Percentiles rank a stretch among this genome's conserved stretches.
Conservation (phyloP, 2,888 invertebrate genomes). For the Pimpla rufipes region DNA sequence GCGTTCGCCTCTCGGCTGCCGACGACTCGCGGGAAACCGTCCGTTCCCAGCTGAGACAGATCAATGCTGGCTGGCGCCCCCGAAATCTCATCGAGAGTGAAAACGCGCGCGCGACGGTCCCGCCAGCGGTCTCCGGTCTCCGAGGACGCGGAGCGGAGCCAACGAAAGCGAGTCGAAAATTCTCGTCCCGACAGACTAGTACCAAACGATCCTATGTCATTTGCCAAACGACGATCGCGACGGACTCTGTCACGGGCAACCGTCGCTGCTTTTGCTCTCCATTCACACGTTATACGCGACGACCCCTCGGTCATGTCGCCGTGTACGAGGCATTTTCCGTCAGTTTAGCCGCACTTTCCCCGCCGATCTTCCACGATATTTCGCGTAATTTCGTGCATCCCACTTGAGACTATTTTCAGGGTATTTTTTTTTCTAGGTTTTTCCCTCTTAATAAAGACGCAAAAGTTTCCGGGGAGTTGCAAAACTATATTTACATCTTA, state of each 20-base stretch:
- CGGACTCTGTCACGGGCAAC: neutral
- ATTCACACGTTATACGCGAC: neutral
- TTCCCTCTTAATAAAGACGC: too few relatives aligned
- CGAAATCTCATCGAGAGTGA: constrained; percentile 65
- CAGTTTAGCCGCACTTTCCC: too few relatives aligned
- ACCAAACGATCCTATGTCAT: constrained; percentile 3
- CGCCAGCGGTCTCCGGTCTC: neutral
- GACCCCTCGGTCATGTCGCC: neutral
- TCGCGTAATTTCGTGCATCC: too few relatives aligned
- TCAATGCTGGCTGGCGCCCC: constrained; percentile 67
- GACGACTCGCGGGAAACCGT: constrained; percentile 49
- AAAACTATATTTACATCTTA: too few relatives aligned
- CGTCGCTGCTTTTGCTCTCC: neutral
- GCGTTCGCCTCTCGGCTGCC: constrained; percentile 37
- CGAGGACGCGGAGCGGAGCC: constrained; percentile 7
- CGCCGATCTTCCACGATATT: too few relatives aligned
- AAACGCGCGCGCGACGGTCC: constrained; percentile 38
- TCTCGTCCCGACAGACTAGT: constrained; percentile 1
- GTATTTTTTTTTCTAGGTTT: too few relatives aligned
- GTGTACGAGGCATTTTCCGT: too few relatives aligned
- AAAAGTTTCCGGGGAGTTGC: too few relatives aligned
- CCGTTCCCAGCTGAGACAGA: constrained; percentile 62
- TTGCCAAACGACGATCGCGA: neutral
- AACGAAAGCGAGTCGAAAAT: constrained; percentile 62
- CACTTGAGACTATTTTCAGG: too few relatives aligned